phyloP scores from a whole-genome alignment of 2,888 invertebrate species.

The Agriopis marginaria region DNA sequence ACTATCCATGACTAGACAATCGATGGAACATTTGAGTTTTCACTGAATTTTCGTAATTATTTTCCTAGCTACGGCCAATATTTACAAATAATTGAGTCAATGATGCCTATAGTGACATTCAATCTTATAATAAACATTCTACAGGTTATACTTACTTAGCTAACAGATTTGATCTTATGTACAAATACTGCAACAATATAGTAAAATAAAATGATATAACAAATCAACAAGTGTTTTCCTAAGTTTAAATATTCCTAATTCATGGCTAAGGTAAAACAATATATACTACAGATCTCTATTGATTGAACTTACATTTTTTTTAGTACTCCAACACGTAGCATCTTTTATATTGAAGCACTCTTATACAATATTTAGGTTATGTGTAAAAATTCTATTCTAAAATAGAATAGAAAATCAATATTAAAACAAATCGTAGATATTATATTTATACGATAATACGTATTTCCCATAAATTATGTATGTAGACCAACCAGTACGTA shows the following conservation, averaged over 20 bases:
- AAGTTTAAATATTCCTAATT: neutral
- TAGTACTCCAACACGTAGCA: no score
- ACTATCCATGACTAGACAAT: slow-evolving; percentile 71
- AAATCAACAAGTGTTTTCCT: slow-evolving; percentile 13
- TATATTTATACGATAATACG: no score
- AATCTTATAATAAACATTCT: neutral
- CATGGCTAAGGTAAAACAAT: no score
- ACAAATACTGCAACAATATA: slow-evolving; percentile 43
- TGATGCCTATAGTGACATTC: slow-evolving; percentile 4
- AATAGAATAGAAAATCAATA: no score
- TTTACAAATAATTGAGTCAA: slow-evolving; percentile 27
- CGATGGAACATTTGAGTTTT: slow-evolving; percentile 48
- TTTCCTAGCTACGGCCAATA: slow-evolving; percentile 15
- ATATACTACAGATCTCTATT: no score
- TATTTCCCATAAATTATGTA: no score
- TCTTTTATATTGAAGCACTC: no score
- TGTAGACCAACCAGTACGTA: no score
- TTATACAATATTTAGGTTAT: no score
- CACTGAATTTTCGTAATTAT: slow-evolving; percentile 4
- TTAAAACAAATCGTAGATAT: no score
- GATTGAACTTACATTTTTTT: no score
- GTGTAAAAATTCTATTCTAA: no score
- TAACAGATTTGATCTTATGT: slow-evolving; percentile 43
- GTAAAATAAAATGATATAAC: slow-evolving; percentile 16
- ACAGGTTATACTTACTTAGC: slow-evolving; percentile 26